Base-by-base conservation (phyloP, 2,888 invertebrate genomes). In the Galerucella pusilla region DNA sequence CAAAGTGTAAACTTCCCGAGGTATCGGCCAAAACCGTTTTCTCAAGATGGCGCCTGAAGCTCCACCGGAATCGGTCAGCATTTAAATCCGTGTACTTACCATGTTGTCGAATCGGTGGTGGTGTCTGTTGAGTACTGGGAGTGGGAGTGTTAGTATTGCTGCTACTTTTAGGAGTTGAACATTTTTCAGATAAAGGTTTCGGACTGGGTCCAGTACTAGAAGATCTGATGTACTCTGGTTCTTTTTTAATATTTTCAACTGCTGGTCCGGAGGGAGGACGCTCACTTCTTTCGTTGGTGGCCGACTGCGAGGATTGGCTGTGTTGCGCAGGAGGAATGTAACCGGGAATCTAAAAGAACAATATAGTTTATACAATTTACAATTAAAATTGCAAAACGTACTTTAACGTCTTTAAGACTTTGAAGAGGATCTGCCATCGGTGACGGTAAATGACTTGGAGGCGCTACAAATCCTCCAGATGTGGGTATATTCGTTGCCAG, bases 371-470 rank as follows among this genome's bases (percentile, higher is more conserved):
- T 57, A 16, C 10, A 9, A 20, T 57, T n/a, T n/a, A 54, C 54
- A 49, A 14, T 12, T 12, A 12, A 4, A 49, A 49, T 14, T 57
- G 28, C 12, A 65, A 14, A 16, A 59, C 71, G 59, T 69, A 94
- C 94, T 89, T 94, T 94, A 0, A 94, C 94, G 86, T 94, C 94
- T 85, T 94, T 93, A 10, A 94, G 88, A 80, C 94, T 94, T 84
- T 94, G 94, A 78, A 94, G 85, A 3, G 94, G 94, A 88, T 94
- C 94, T 6, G 73, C 72, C 68, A 80, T 76, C 6, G 81, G 81
- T 3, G 76, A 76, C 42, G 78, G 80, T 68, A 81, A 25, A 66
- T 81, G 80, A 65, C 78, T 77, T 46, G 82, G 78, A 9, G 84
- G 83, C 0, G 83, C 79, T 12, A 82, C 79, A 70, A 81, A 82